Base-by-base conservation (phyloP, 2,113 vertebrate species). In the Dolichallabes microphthalmus region DNA sequence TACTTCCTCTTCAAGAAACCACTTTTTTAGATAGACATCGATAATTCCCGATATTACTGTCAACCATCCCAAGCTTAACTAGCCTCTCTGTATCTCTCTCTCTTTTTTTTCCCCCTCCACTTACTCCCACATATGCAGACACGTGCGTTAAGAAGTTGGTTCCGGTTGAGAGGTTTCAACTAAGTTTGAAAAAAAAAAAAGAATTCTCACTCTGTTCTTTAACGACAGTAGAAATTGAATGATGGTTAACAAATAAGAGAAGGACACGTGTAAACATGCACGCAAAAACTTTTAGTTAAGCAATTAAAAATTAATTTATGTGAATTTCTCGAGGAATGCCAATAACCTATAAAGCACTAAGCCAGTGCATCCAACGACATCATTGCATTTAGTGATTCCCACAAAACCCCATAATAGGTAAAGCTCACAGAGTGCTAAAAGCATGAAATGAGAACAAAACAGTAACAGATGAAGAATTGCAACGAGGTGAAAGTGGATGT, bases 141-240 rank as follows among this genome's bases (percentile, higher is more conserved):
- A 45, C 39, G 61, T 87, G 77, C 45, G 86, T 83, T 2, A 50
- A 83, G 0, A 85, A 79, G 63, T 86, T 87, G 19, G 39, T 0
- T 45, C 39, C 39, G 4, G 6, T 45, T 45, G 7, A 45, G 45
- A 45, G 45, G 45, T 45, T 8, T 45, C 45, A 45, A 45, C 45
- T 45, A 45, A 45, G 39, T 39, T 39, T 2, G n/a, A n/a, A n/a
- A n/a, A n/a, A n/a, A n/a, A n/a, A n/a, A n/a, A n/a, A n/a, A n/a
- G n/a, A n/a, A n/a, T 39, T 45, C 45, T 45, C 45, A 45, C 45
- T 45, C 13, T 27, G 61, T 78, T 27, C 19, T 74, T 35, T 50
- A 22, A 27, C 11, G 8, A 80, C 63, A 45, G 17, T 25, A 11
- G 27, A 19, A 79, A 30, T 85, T 39, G 19, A 73, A 80, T 27